These are phyloP conservation scores for Leptinotarsa rubiginosa DNA, from an alignment of 2,888 invertebrate genomes.

Conservation along the genomic window DNA sequence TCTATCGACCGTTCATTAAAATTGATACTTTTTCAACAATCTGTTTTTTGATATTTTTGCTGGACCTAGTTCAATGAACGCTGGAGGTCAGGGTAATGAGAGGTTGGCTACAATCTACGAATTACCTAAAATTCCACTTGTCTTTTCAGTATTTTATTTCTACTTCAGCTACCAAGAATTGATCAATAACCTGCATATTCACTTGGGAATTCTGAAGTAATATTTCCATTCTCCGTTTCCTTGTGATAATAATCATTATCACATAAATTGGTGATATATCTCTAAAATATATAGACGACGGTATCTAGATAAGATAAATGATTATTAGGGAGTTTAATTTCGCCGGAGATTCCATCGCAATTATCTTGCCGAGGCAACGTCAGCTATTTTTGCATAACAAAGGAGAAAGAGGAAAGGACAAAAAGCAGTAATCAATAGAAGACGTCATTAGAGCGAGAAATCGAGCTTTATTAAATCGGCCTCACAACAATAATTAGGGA, in stretches of 20 bases:
- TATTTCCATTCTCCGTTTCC: background rate
- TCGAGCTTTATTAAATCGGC: constrained; percentile 51
- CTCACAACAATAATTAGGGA: constrained; percentile 53
- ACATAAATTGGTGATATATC: no score
- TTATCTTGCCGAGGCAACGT: constrained; percentile 30
- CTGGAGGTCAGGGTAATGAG: no score
- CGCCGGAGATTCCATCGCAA: constrained; percentile 30
- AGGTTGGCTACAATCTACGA: no score
- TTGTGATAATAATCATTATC: no score
- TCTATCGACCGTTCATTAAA: no score
- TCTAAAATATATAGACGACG: background rate
- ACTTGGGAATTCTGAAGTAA: background rate
- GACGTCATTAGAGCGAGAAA: constrained; percentile 50
- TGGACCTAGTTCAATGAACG: no score
- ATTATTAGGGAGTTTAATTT: constrained; percentile 18
- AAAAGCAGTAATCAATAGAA: constrained; percentile 52
- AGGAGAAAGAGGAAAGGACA: constrained; percentile 42
- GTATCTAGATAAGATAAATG: background rate
- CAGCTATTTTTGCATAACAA: constrained; percentile 51
- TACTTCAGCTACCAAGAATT: no score
- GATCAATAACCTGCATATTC: no score
- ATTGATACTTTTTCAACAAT: no score
- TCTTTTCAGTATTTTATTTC: no score
- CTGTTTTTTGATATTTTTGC: no score
- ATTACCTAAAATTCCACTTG: no score